A percentile compares a stretch with the other conserved stretches of the same genome.
Evolutionary conservation across 2,797 vertebrate genomes (phyloP).

Genomic region (Acrossocheilus fasciatus): DNA sequence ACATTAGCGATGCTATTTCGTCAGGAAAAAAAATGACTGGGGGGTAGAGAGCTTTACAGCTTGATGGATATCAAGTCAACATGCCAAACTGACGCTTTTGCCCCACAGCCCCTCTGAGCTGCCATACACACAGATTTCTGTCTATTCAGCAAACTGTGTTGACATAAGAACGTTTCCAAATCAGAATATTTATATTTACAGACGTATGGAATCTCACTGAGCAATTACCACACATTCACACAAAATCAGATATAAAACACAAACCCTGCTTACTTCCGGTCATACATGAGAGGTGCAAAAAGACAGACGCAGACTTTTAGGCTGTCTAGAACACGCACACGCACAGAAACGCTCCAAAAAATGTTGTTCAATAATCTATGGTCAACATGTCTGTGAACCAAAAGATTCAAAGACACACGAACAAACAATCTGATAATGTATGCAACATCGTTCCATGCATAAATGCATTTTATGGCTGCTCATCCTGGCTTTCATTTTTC

Average conservation of each 20-base stretch:
- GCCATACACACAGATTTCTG: conserved; percentile 16
- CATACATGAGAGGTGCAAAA: neutral
- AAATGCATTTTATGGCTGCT: neutral
- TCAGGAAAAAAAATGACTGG: conserved; percentile 20
- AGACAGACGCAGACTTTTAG: conserved; percentile 24
- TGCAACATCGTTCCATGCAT: neutral
- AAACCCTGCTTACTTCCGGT: conserved; percentile 9
- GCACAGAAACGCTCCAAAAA: neutral
- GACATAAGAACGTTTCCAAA: conserved; percentile 14
- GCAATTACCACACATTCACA: neutral
- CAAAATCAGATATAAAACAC: conserved; percentile 12
- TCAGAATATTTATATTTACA: conserved; percentile 18
- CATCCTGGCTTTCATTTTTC: neutral
- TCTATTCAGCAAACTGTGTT: conserved; percentile 19
- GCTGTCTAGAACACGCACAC: conserved; percentile 16
- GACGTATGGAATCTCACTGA: neutral
- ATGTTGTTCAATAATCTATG: neutral
- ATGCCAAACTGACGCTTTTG: neutral
- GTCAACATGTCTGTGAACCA: neutral
- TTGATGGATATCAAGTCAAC: conserved; percentile 25
- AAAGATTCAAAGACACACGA: neutral
- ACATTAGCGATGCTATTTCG: conserved; percentile 58
- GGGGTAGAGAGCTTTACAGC: neutral
- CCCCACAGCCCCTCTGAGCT: conserved; percentile 15
- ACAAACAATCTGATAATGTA: conserved; percentile 27